A percentile compares a stretch with the other conserved stretches of the same genome.
phyloP scores from a whole-genome alignment of 2,797 vertebrate genomes.

The Falco rusticolus region DNA sequence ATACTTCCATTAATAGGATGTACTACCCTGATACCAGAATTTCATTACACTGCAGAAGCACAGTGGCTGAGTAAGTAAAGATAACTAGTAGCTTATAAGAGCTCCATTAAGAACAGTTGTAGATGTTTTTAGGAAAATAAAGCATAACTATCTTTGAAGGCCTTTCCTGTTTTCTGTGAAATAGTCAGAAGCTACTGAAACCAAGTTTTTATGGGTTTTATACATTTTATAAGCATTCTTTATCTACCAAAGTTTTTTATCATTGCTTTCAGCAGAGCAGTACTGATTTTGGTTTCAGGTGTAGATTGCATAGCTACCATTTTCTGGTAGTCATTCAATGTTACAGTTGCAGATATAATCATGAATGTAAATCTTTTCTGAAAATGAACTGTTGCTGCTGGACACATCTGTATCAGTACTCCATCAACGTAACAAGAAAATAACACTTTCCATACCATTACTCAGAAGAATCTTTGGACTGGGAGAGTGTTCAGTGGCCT shows the following conservation, averaged over 20 bases:
- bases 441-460: neutral
- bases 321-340: slow-evolving; percentile 33
- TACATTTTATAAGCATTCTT: slow-evolving; percentile 32
- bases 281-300: slow-evolving; percentile 75
- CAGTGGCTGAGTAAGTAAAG: slow-evolving; percentile 12
- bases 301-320: slow-evolving; percentile 11
- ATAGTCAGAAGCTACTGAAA: neutral
- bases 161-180: neutral
- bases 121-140: slow-evolving; percentile 52
- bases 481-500: neutral
- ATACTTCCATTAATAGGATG: slow-evolving; percentile 51
- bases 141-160: neutral
- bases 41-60: slow-evolving; percentile 38
- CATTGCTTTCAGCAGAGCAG: slow-evolving; percentile 64
- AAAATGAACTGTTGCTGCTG: neutral
- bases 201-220: neutral
- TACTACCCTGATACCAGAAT: slow-evolving; percentile 19
- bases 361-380: neutral
- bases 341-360: neutral
- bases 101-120: slow-evolving; percentile 21
- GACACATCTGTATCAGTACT: neutral
- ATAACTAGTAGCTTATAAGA: slow-evolving; percentile 50
- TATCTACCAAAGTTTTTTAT: slow-evolving; percentile 73
- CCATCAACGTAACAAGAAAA: neutral
- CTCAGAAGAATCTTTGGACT: neutral